Percentiles rank a stretch among this genome's conserved stretches.
Conservation (phyloP, 2,888 invertebrate genomes). For the Drosophila kokeensis region DNA sequence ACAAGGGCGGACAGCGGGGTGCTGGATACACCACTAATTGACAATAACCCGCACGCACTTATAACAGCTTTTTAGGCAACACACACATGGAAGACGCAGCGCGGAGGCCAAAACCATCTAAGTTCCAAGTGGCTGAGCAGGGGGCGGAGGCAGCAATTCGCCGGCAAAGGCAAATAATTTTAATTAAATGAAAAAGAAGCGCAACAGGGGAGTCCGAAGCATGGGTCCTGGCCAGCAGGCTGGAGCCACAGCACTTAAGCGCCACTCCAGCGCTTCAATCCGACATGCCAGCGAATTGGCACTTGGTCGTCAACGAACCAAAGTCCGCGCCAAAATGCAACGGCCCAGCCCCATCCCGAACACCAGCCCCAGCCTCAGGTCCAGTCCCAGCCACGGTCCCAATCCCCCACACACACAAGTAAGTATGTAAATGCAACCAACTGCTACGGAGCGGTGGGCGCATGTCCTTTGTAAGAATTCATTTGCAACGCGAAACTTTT, state of each 20-base stretch:
- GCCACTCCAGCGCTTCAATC: constrained; percentile 72
- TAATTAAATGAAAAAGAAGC: constrained; percentile 79
- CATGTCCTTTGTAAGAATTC: constrained; percentile 77
- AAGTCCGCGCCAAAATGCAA: constrained; percentile 73
- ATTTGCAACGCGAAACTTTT: constrained; percentile 78
- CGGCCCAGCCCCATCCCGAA: constrained; percentile 15
- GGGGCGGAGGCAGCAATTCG: constrained; percentile 38
- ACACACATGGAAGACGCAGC: constrained; percentile 34
- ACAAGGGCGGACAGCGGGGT: not conserved
- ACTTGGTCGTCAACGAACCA: constrained; percentile 79
- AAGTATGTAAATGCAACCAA: constrained; percentile 43
- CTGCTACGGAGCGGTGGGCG: constrained; percentile 25
- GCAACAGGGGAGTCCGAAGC: constrained; percentile 38
- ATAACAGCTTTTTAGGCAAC: constrained; percentile 29
- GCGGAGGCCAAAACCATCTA: constrained; percentile 57
- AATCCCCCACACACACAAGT: constrained; percentile 2
- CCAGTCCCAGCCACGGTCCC: constrained; percentile 13
- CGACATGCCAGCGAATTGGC: constrained; percentile 73
- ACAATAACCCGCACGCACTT: constrained; percentile 73
- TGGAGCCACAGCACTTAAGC: constrained; percentile 68
- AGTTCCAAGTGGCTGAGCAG: constrained; percentile 51
- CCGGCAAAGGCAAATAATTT: constrained; percentile 73
- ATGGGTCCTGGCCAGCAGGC: constrained; percentile 28
- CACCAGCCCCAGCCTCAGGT: not conserved
- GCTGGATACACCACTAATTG: constrained; percentile 63